phyloP scores from a whole-genome alignment of 2,797 vertebrate genomes.

The Allobates femoralis region DNA sequence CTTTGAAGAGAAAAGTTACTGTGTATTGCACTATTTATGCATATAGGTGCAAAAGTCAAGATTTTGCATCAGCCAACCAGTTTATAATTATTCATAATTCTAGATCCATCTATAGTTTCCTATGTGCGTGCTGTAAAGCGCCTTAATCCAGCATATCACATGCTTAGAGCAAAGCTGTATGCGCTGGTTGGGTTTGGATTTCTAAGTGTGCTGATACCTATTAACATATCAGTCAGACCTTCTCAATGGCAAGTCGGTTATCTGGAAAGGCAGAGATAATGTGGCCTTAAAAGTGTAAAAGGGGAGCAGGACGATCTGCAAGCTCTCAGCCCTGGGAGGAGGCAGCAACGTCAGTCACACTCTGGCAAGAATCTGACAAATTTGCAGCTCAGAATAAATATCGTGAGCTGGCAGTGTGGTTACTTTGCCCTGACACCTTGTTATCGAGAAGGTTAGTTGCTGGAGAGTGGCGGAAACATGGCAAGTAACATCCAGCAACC shows the following conservation, averaged over 20 bases:
- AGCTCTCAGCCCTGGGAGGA: conserved; percentile 61
- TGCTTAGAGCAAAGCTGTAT: conserved; percentile 21
- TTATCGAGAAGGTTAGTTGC: conserved; percentile 79
- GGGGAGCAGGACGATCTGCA: conserved; percentile 56
- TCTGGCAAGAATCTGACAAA: conserved; percentile 80
- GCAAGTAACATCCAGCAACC: conserved; percentile 73
- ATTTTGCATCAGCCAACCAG: neutral
- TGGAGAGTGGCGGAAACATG: conserved; percentile 71
- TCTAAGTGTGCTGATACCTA: conserved; percentile 61
- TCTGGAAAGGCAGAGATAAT: conserved; percentile 67
- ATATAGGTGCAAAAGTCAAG: conserved; percentile 14
- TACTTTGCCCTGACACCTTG: conserved; percentile 85
- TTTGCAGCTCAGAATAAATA: conserved; percentile 74
- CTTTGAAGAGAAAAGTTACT: no score
- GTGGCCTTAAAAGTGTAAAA: conserved; percentile 73
- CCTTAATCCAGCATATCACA: neutral
- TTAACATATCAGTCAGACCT: conserved; percentile 63
- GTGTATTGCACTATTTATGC: neutral
- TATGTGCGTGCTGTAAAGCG: neutral
- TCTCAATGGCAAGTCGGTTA: conserved; percentile 66
- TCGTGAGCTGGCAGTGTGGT: conserved; percentile 77
- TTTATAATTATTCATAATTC: neutral
- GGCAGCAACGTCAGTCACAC: conserved; percentile 71
- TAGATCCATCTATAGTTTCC: neutral
- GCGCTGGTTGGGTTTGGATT: conserved; percentile 52